Conservation (phyloP, 2,797 vertebrate species). For the Loris lydekkerianus region DNA sequence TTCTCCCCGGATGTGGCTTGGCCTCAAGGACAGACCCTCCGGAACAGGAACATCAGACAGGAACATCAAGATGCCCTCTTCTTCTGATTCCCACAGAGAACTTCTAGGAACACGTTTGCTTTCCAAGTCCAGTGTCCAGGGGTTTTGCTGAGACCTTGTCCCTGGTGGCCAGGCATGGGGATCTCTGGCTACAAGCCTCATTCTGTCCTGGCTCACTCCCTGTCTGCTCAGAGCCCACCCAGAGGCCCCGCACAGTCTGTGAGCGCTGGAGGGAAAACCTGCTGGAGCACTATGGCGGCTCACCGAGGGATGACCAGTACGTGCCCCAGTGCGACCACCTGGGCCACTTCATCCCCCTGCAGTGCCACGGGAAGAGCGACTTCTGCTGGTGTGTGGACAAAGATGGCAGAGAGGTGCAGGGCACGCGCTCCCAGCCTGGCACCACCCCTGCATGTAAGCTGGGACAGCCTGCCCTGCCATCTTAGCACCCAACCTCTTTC, state of each 20-base stretch:
- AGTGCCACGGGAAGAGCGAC: constrained; percentile 91
- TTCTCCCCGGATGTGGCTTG: neutral
- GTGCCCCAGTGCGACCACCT: constrained; percentile 88
- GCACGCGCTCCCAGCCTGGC: constrained; percentile 93
- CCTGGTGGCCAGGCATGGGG: neutral
- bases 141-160: neutral
- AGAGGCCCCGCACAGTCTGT: constrained; percentile 87
- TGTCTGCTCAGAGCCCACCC: constrained; percentile 85
- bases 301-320: constrained; percentile 87
- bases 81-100: neutral
- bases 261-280: constrained; percentile 90
- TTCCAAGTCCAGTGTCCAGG: neutral
- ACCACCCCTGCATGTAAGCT: constrained; percentile 94
- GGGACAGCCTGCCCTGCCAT: too few relatives aligned
- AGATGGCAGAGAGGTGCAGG: constrained; percentile 94
- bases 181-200: neutral
- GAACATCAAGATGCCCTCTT: neutral
- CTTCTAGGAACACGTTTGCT: neutral
- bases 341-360: constrained; percentile 88
- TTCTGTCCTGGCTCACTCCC: constrained; percentile 14
- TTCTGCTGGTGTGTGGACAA: constrained; percentile 92
- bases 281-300: constrained; percentile 87
- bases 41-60: neutral
- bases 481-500: accelerated
- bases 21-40: neutral